Percentiles rank a stretch among this genome's conserved stretches.
Conservation (phyloP, 2,888 invertebrate genomes). For the Microplitis manilae region DNA sequence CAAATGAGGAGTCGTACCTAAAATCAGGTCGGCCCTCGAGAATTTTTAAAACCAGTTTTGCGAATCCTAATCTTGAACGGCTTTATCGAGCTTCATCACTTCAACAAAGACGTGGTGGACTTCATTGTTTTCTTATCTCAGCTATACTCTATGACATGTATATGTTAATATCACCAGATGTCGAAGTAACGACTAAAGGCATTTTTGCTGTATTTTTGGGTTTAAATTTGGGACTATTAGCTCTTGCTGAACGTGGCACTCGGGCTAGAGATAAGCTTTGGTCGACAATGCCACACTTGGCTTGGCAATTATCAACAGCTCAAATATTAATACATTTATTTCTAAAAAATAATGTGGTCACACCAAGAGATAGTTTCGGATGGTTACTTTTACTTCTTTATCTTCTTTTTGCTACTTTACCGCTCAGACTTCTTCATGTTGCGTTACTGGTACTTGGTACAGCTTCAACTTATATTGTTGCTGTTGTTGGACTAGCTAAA, state of each 20-base stretch:
- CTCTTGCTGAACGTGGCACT: conserved; percentile 64
- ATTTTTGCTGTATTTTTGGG: conserved; percentile 66
- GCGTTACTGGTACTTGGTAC: conserved; percentile 77
- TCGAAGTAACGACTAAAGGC: conserved; percentile 61
- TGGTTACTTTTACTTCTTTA: conserved; percentile 83
- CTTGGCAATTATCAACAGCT: conserved; percentile 77
- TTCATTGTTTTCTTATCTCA: conserved; percentile 80
- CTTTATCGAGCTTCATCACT: conserved; percentile 82
- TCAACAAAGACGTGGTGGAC: conserved; percentile 81
- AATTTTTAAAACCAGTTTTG: conserved; percentile 73
- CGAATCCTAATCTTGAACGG: conserved; percentile 78
- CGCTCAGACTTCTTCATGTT: conserved; percentile 78
- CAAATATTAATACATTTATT: conserved; percentile 78
- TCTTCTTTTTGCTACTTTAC: conserved; percentile 82
- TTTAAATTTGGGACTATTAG: conserved; percentile 66
- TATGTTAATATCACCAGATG: conserved; percentile 74
- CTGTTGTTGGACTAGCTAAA: conserved; percentile 75
- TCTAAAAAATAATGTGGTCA: conserved; percentile 75
- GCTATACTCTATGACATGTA: conserved; percentile 80
- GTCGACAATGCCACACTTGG: conserved; percentile 77
- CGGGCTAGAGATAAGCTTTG: conserved; percentile 71
- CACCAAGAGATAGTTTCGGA: conserved; percentile 79
- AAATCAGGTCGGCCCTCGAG: conserved; percentile 67
- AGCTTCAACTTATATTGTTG: conserved; percentile 76
- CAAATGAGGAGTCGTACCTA: conserved; percentile 70